Evolutionary conservation across 2,797 vertebrate species (phyloP).

Genomic region (Pipistrellus pygmaeus): DNA sequence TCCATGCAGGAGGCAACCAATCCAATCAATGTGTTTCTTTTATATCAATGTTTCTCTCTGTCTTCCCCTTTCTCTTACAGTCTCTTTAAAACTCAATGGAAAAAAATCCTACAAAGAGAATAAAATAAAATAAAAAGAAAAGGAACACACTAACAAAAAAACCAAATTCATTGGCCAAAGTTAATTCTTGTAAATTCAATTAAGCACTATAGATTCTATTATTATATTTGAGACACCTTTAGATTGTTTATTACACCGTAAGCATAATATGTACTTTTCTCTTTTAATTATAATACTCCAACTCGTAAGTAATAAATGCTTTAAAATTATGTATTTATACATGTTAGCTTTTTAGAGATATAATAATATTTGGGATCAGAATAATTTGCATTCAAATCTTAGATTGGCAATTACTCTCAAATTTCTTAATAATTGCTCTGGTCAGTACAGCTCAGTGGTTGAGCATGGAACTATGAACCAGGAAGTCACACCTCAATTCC

Average conservation of each 20-base stretch:
- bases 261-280: background rate
- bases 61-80: no score
- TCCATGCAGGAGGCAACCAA: no score
- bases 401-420: background rate
- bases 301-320: background rate
- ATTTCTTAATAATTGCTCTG: background rate
- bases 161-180: background rate
- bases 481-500: no score
- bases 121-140: no score
- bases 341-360: background rate
- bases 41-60: no score
- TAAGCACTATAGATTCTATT: background rate
- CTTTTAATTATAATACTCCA: background rate
- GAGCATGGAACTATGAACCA: no score
- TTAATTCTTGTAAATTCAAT: background rate
- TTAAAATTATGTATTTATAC: background rate
- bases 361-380: background rate
- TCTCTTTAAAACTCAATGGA: no score
- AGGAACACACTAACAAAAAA: no score
- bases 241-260: background rate
- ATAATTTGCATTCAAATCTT: background rate
- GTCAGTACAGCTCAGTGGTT: no score
- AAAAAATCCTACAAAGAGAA: no score
- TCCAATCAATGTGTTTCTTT: no score
- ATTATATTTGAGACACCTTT: background rate